Evolutionary conservation across 2,797 vertebrate species (phyloP).

Genomic region (Tenualosa thibaudeaui): DNA sequence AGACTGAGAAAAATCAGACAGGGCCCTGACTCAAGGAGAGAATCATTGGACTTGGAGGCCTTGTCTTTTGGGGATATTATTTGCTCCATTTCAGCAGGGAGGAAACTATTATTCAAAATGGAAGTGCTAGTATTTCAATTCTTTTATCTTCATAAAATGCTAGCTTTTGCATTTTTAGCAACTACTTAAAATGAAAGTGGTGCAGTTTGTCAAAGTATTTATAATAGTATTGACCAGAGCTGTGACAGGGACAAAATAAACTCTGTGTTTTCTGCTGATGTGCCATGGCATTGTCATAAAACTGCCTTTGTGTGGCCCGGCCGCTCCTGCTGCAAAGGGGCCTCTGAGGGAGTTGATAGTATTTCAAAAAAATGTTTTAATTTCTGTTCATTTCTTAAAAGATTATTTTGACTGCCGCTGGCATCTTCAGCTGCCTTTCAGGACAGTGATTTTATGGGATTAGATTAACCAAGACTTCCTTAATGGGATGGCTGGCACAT

Average conservation of each 20-base stretch:
- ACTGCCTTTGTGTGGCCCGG: not conserved
- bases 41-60: not conserved
- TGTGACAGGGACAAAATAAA: conserved; percentile 1
- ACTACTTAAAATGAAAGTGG: not conserved
- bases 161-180: not conserved
- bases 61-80: not conserved
- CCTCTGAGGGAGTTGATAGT: not conserved
- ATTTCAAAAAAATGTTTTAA: conserved; percentile 29
- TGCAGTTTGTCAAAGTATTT: conserved; percentile 16
- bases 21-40: not conserved
- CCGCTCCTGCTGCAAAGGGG: not conserved
- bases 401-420: conserved; percentile 29
- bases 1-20: conserved; percentile 8
- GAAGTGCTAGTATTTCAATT: not conserved
- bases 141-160: conserved; percentile 7
- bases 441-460: conserved; percentile 41
- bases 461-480: conserved; percentile 38
- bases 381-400: conserved; percentile 33
- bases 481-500: conserved; percentile 48
- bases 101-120: not conserved
- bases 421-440: conserved; percentile 31
- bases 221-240: conserved; percentile 11
- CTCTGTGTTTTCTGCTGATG: conserved; percentile 8
- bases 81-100: not conserved
- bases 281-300: not conserved